These are phyloP conservation scores for Pachyramphus minor DNA, from an alignment of 2,113 vertebrate species.

Conservation along the genomic window DNA sequence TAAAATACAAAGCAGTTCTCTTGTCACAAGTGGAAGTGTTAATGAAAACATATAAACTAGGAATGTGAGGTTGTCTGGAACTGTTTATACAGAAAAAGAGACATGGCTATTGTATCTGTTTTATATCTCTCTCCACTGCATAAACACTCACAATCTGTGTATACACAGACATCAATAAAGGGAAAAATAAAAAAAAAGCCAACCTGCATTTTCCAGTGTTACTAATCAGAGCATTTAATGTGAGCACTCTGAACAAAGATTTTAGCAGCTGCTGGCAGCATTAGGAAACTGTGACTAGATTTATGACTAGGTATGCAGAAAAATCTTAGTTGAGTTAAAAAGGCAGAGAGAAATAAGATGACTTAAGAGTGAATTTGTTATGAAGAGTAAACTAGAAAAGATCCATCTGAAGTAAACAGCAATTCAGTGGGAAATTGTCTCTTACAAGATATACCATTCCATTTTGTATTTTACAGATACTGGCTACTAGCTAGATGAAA, in stretches of 20 bases:
- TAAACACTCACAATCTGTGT: not conserved
- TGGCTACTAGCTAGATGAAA: not conserved
- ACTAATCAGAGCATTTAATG: not conserved
- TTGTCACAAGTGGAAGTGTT: not conserved
- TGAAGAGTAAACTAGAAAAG: not conserved
- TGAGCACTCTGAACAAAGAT: not conserved
- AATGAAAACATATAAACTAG: conserved; percentile 10
- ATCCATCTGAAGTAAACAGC: not conserved
- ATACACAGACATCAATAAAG: not conserved
- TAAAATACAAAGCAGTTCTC: not conserved
- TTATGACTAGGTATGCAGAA: not conserved
- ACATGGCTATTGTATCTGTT: not conserved
- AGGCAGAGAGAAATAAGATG: not conserved
- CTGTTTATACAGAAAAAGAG: not conserved
- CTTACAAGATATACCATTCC: not conserved
- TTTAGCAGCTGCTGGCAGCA: not conserved
- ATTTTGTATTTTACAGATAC: not conserved
- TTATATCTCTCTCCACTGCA: not conserved
- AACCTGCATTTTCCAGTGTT: not conserved
- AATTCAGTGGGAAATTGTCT: not conserved
- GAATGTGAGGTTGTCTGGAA: not conserved
- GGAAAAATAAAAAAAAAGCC: not conserved
- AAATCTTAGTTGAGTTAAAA: not conserved
- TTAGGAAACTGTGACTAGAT: not conserved
- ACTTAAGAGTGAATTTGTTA: not conserved